These are phyloP conservation scores for Aspidiotus destructor DNA, from an alignment of 2,888 invertebrate genomes.

Conservation along the genomic window DNA sequence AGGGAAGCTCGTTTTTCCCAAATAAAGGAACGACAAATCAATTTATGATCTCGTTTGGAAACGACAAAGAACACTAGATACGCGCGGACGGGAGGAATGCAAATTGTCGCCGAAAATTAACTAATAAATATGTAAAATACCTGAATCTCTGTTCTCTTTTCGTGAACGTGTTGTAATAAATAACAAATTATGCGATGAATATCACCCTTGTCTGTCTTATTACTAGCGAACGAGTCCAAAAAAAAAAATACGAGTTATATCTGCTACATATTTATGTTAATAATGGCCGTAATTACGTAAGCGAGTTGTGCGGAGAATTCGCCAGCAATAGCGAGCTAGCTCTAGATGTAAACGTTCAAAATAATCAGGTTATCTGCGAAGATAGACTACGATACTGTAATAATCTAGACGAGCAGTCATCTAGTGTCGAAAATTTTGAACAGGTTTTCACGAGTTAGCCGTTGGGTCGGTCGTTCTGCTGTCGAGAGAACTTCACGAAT, in stretches of 20 bases:
- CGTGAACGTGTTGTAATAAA: not conserved
- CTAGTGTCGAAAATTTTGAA: not conserved
- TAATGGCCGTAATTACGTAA: not conserved
- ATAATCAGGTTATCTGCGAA: too few species aligned
- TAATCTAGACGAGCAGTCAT: too few species aligned
- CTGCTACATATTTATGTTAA: conserved; percentile 1
- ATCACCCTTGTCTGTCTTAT: not conserved
- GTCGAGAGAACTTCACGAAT: too few species aligned
- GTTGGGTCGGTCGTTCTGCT: too few species aligned
- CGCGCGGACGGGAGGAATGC: too few species aligned
- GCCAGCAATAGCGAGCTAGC: not conserved
- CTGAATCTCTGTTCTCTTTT: not conserved
- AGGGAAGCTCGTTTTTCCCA: too few species aligned
- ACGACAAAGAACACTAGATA: too few species aligned
- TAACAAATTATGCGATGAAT: conserved; percentile 3
- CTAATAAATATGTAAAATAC: conserved; percentile 4
- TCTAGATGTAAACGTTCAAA: too few species aligned
- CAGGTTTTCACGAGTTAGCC: not conserved
- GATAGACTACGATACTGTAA: too few species aligned
- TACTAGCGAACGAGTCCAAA: not conserved
- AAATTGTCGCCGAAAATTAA: conserved; percentile 4
- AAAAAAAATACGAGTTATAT: not conserved
- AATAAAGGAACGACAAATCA: too few species aligned
- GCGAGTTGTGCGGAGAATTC: not conserved
- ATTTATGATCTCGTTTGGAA: too few species aligned